Evolutionary conservation across 2,113 vertebrate species (phyloP), one percentile per base, ranked within the genome.

Genomic region (Strix aluco): DNA sequence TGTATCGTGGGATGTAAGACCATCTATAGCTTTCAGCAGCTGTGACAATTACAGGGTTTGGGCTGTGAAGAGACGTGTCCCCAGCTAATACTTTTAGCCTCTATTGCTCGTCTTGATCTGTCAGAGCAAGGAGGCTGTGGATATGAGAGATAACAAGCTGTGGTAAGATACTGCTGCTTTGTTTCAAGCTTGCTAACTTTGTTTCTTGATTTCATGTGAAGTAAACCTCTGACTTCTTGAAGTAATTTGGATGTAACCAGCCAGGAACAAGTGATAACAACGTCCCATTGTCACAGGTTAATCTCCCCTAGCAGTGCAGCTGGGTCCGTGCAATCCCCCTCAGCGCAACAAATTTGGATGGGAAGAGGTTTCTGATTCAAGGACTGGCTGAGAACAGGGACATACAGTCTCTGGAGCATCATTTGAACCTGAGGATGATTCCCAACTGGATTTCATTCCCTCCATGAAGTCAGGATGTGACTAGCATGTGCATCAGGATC

Each of bases 1-100:
- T 62, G 55, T 49, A 29, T 38, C 1, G 0, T 36, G 66, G 66
- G 74, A 61, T 59, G 62, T 72, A 4, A 81, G 85, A 47, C 52
- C 88, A 51, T 38, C 81, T 36, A 51, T 29, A 69, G 81, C 71
- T 89, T 90, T 58, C 81, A 86, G 92, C 94, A 55, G 66, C 85
- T 86, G 36, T 88, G 92, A 82, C 90, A 92, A 34, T 93, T 67
- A 88, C 74, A 88, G 92, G 70, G 36, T 27, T 78, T 86, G 73
- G 54, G 87, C 90, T 93, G 69, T 20, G 78, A 70, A 81, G 67
- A 95, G 78, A 93, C 17, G 1, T 2, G 19, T 94, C 92, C 87
- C 87, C 84, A 92, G 92, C 65, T 71, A 78, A 89, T 95, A 71
- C 78, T 55, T 91, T 74, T 30, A 93, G 81, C 59, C 59, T 70